These are phyloP conservation scores for Mizuhopecten yessoensis DNA, from an alignment of 1,140 invertebrate species.

Conservation along the genomic window DNA sequence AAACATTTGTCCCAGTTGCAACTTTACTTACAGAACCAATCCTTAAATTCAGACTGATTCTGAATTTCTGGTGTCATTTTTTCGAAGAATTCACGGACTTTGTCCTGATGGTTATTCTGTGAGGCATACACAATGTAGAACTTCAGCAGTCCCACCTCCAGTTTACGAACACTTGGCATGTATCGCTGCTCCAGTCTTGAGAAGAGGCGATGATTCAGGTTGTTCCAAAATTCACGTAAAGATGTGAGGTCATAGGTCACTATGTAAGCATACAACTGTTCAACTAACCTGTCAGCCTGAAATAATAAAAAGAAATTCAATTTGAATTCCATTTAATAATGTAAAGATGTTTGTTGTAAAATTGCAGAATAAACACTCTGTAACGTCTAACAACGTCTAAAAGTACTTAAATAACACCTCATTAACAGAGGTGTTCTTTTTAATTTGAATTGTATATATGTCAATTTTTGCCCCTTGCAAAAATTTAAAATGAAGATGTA, in stretches of 20 bases:
- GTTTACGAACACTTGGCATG: conserved; percentile 90
- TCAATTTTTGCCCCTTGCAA: no score
- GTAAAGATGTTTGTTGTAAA: no score
- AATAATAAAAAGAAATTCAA: conserved; percentile 62
- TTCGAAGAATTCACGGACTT: conserved; percentile 94
- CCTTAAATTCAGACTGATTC: conserved; percentile 95
- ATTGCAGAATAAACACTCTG: no score
- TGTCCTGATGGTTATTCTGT: conserved; percentile 91
- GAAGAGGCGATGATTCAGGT: conserved; percentile 94
- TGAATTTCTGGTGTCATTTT: conserved; percentile 94
- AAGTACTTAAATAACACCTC: no score
- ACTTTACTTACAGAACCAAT: conserved; percentile 95
- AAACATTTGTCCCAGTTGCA: no score
- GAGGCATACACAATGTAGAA: conserved; percentile 94
- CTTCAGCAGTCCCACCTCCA: conserved; percentile 93
- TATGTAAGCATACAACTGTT: conserved; percentile 92
- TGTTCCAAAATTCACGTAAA: conserved; percentile 93
- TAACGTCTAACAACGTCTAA: no score
- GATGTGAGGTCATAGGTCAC: conserved; percentile 90
- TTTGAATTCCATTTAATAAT: no score
- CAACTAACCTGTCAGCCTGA: conserved; percentile 94
- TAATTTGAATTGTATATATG: no score
- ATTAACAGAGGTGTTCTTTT: no score
- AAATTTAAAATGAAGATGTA: no score
- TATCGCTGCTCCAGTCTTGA: conserved; percentile 93